phyloP scores from a whole-genome alignment of 2,888 invertebrate species.

The Ashinkailepas kermadecensis region DNA sequence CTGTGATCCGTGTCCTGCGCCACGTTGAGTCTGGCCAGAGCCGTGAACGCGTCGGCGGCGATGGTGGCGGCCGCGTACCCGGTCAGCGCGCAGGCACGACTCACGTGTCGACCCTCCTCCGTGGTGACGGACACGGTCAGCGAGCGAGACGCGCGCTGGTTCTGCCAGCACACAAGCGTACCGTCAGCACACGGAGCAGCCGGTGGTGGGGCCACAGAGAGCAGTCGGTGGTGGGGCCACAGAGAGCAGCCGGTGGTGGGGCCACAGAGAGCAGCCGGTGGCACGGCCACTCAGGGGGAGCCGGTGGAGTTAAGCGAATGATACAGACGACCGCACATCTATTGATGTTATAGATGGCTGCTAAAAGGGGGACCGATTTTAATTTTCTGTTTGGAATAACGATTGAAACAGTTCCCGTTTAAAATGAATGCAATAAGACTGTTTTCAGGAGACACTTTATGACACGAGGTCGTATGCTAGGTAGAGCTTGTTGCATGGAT shows the following conservation, averaged over 20 bases:
- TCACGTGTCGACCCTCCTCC: slow-evolving; percentile 50
- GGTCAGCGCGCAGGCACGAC: slow-evolving; percentile 55
- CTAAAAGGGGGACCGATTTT: too few relatives aligned
- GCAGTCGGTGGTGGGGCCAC: not conserved
- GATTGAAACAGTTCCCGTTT: too few relatives aligned
- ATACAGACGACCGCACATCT: too few relatives aligned
- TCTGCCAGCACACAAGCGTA: not conserved
- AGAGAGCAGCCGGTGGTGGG: not conserved
- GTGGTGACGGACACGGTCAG: slow-evolving; percentile 65
- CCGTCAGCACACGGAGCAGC: not conserved
- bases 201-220: not conserved
- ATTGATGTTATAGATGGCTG: too few relatives aligned
- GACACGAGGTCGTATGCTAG: too few relatives aligned
- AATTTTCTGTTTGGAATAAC: too few relatives aligned
- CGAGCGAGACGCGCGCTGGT: slow-evolving; percentile 52
- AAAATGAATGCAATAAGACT: too few relatives aligned
- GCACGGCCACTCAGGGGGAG: too few relatives aligned
- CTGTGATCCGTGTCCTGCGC: slow-evolving; percentile 20
- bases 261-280: too few relatives aligned
- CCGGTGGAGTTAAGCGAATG: too few relatives aligned
- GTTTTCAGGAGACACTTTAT: too few relatives aligned
- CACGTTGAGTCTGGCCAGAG: slow-evolving; percentile 53
- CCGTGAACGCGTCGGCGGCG: slow-evolving; percentile 55
- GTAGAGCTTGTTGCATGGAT: too few relatives aligned
- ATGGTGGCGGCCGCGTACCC: slow-evolving; percentile 61